Conservation (phyloP, 2,113 vertebrate genomes). For the Gasterosteus nipponicus region DNA sequence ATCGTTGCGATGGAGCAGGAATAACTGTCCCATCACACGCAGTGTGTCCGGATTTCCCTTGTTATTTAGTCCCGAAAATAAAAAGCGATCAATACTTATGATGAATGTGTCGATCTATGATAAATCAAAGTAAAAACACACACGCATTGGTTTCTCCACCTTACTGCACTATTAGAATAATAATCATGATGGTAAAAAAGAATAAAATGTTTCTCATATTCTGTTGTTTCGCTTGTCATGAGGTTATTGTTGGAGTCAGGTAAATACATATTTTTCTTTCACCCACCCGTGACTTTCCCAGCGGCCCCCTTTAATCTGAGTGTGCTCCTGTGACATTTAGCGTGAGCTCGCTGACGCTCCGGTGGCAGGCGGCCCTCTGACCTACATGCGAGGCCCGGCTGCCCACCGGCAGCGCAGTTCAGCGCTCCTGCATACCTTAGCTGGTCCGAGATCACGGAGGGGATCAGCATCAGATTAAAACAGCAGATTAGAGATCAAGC, state of each 20-base stretch:
- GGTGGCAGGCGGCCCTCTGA: slow-evolving; percentile 70
- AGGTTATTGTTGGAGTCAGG: too few relatives aligned
- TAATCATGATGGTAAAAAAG: too few relatives aligned
- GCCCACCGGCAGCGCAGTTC: slow-evolving; percentile 51
- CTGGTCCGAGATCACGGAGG: slow-evolving; percentile 66
- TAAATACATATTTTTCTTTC: too few relatives aligned
- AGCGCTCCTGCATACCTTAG: slow-evolving; percentile 49
- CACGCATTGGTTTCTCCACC: too few relatives aligned
- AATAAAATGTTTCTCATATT: too few relatives aligned
- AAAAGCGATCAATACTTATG: background rate
- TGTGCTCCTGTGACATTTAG: slow-evolving; percentile 72
- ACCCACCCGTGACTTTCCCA: too few relatives aligned
- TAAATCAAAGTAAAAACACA: background rate
- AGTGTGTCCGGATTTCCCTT: background rate
- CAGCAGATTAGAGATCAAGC: slow-evolving; percentile 51
- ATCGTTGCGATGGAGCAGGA: background rate
- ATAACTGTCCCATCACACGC: background rate
- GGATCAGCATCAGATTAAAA: slow-evolving; percentile 56
- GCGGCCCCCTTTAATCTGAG: slow-evolving; percentile 66
- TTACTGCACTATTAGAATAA: too few relatives aligned
- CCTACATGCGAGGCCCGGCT: slow-evolving; percentile 55
- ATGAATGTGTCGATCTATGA: background rate
- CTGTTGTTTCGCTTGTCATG: too few relatives aligned
- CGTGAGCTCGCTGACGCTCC: slow-evolving; percentile 68
- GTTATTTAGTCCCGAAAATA: background rate